A percentile compares a stretch with the other conserved stretches of the same genome.
Evolutionary conservation across 2,888 invertebrate species (phyloP).

Genomic region (Tenthredo amoena): DNA sequence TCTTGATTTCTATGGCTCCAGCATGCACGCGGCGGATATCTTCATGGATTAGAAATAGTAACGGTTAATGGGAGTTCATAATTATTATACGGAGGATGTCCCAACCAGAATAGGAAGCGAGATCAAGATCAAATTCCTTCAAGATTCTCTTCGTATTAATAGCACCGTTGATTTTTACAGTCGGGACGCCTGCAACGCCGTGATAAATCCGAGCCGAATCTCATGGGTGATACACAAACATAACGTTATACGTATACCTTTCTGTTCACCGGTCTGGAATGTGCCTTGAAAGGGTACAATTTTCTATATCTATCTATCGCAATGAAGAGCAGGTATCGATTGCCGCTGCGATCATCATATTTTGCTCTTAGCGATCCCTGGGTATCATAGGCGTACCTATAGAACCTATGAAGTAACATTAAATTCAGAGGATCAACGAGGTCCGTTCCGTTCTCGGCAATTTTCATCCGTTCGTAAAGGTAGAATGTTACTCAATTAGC

Average conservation of each 20-base stretch:
- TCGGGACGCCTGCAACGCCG: neutral
- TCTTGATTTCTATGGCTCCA: neutral
- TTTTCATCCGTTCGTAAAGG: conserved; percentile 7
- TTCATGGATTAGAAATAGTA: conserved; percentile 1
- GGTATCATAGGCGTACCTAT: neutral
- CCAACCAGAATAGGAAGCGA: conserved; percentile 21
- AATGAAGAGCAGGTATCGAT: neutral
- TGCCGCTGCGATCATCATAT: neutral
- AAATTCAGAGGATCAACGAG: neutral
- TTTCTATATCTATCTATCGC: conserved; percentile 10
- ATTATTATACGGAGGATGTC: conserved; percentile 9
- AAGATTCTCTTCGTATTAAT: conserved; percentile 34
- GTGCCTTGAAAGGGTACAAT: conserved; percentile 19
- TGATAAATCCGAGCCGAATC: neutral
- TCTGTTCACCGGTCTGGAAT: conserved; percentile 25
- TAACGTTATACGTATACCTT: neutral
- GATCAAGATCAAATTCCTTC: conserved; percentile 40
- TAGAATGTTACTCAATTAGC: conserved; percentile 24
- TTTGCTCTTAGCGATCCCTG: neutral
- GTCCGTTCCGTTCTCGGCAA: neutral
- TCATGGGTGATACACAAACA: neutral
- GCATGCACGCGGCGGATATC: neutral
- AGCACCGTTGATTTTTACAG: conserved; percentile 25
- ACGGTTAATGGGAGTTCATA: conserved; percentile 24
- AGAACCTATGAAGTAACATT: neutral